Conservation (phyloP, 2,797 vertebrate species). For the Avahi laniger region DNA sequence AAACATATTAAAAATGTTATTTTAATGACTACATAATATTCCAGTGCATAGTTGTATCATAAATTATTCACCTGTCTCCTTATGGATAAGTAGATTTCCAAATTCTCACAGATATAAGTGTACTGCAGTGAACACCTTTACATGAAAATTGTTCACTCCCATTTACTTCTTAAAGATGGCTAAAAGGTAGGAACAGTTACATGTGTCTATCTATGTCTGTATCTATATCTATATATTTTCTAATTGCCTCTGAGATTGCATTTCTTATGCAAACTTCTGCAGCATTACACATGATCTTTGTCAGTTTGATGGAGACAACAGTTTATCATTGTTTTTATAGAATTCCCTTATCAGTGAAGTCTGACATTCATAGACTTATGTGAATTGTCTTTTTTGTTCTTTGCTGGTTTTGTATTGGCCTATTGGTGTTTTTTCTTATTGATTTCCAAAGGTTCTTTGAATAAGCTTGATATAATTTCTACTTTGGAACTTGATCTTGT, state of each 20-base stretch:
- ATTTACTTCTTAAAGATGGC: neutral
- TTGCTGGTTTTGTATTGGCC: neutral
- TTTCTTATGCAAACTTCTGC: neutral
- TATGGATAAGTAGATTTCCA: neutral
- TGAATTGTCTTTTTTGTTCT: neutral
- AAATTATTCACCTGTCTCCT: neutral
- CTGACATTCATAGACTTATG: neutral
- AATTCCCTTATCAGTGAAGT: neutral
- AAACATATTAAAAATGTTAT: neutral
- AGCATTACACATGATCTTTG: neutral
- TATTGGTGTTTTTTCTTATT: neutral
- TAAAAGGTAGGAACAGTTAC: neutral
- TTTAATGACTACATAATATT: neutral
- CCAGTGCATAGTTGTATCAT: neutral
- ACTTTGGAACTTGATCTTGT: neutral
- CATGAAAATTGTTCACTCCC: neutral
- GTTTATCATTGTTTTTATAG: neutral
- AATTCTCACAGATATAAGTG: neutral
- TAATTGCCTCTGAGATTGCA: neutral
- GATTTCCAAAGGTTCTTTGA: neutral
- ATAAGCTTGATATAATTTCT: neutral
- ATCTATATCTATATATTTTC: neutral
- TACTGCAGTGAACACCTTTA: neutral
- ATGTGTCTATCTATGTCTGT: neutral
- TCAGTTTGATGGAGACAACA: neutral